Base-by-base conservation (phyloP, 92 coral and sea anemone species). In the Epizoanthus illoricatus region DNA sequence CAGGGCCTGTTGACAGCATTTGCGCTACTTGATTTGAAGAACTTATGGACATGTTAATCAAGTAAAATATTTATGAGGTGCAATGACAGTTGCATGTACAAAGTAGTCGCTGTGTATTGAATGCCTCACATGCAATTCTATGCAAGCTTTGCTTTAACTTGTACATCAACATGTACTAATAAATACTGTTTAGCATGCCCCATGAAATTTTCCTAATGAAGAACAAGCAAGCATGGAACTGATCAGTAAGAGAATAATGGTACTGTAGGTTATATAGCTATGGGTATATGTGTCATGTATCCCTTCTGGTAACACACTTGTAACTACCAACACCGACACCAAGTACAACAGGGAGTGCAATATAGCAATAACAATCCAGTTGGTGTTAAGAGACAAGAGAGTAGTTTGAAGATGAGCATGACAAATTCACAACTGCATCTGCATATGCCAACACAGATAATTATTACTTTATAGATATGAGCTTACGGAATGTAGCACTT, bases 81-180 rank as follows among this genome's bases (percentile, higher is more conserved):
- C 76, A 74, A 33, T 13, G 43, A 74, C 63, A 54, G 39, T 23
- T 55, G 80, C 49, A 56, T 36, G 80, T 5, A 57, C 63, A 74
- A 36, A 5, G 56, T 49, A 49, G 56, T 49, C 11, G 12, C 56
- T 49, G 55, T 15, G 39, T 57, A 74, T 64, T 74, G 80, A 57
- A 55, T 33, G 21, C 17, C 19, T 17, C 17, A 28, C 11, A 13
- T 49, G 56, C 56, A 8, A 49, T 49, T 2, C 10, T 10, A 7
- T 49, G 56, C 56, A 7, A 49, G 56, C 56, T 49, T 49, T 49
- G 13, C 15, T 10, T 49, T 49, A 2, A 49, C 1, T 13, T 49
- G 15, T 49, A 49, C 56, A 49, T 49, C 56, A 49, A 49, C 56
- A 49, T 74, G 59, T 43, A 33, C 15, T 7, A 5, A 16, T 6